phyloP scores from a whole-genome alignment of 30 jellyfish, hydroid and myxozoan species.

The Hydra vulgaris region DNA sequence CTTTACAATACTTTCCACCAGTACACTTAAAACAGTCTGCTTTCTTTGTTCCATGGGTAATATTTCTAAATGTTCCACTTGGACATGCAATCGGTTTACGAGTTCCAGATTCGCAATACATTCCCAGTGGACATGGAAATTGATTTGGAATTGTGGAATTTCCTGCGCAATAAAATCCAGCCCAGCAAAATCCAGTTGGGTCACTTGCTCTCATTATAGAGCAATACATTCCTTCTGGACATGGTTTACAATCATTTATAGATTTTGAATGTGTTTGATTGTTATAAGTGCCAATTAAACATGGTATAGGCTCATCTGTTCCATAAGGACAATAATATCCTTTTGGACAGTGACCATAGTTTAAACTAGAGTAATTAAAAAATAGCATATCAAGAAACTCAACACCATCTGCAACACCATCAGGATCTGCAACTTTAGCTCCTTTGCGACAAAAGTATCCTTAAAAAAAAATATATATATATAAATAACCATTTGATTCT shows the following conservation, averaged over 20 bases:
- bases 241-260: conserved; percentile 52
- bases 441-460: conserved; percentile 90
- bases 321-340: conserved; percentile 86
- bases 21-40: conserved; percentile 88
- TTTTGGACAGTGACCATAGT: conserved; percentile 81
- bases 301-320: conserved; percentile 49
- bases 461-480: conserved; percentile 48
- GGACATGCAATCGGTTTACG: conserved; percentile 60
- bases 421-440: conserved; percentile 70
- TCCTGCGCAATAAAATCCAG: conserved; percentile 71
- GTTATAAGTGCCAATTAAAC: conserved; percentile 86
- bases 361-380: conserved; percentile 14
- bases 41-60: conserved; percentile 61
- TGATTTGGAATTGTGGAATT: conserved; percentile 56
- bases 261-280: conserved; percentile 57
- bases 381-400: too few relatives aligned
- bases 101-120: conserved; percentile 72
- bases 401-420: too few relatives aligned
- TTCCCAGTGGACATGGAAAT: conserved; percentile 68
- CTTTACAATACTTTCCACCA: conserved; percentile 88
- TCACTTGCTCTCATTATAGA: conserved; percentile 53
- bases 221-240: conserved; percentile 83
- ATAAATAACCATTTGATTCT: too few relatives aligned
- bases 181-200: conserved; percentile 58
- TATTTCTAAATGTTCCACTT: conserved; percentile 75